A percentile compares a stretch with the other conserved stretches of the same genome.
phyloP scores from a whole-genome alignment of 2,888 invertebrate genomes.

The Ferrisia virgata region DNA sequence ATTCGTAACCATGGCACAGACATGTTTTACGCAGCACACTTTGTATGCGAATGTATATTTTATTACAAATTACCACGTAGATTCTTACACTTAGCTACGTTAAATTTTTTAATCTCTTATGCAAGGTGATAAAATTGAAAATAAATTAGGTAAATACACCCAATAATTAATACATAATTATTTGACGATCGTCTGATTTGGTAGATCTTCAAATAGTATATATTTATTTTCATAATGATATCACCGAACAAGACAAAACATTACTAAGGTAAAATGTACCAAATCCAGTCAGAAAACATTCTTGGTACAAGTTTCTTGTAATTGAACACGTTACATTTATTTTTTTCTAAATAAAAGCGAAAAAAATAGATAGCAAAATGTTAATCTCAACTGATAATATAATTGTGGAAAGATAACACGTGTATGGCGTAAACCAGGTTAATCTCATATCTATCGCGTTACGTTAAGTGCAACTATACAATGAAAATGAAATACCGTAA shows the following conservation, averaged over 20 bases:
- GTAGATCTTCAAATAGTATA: too few relatives aligned
- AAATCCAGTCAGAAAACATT: too few relatives aligned
- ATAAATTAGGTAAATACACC: too few relatives aligned
- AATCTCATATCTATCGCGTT: not conserved
- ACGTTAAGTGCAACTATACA: not conserved
- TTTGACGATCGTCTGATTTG: too few relatives aligned
- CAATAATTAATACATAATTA: too few relatives aligned
- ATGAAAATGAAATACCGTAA: not conserved
- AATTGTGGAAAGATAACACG: not conserved
- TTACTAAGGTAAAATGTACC: too few relatives aligned
- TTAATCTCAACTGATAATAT: not conserved
- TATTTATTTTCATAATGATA: too few relatives aligned
- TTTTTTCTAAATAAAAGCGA: not conserved
- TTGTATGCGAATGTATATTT: not conserved
- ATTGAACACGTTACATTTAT: not conserved
- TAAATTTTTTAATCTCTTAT: not conserved
- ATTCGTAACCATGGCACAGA: not conserved
- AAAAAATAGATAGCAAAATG: not conserved
- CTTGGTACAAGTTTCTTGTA: too few relatives aligned
- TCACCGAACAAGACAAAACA: too few relatives aligned
- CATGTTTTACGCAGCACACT: not conserved
- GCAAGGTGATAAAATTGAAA: not conserved
- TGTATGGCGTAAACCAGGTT: not conserved
- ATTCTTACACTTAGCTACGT: not conserved
- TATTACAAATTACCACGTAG: not conserved